Percentiles rank a stretch among this genome's conserved stretches.
Conservation (phyloP, 2,888 invertebrate genomes). For the Druceiella hillmani region DNA sequence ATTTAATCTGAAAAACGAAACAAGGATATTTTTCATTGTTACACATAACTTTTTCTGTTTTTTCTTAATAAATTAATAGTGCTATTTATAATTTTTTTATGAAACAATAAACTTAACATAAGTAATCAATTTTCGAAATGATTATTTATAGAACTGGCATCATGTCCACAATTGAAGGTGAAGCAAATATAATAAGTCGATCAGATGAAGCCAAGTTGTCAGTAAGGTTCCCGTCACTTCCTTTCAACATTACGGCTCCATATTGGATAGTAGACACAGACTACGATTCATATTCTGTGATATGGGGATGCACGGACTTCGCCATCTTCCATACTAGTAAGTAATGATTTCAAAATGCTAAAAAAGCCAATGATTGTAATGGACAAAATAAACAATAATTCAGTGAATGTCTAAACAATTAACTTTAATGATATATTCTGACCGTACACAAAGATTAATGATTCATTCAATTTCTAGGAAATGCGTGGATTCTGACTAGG, state of each 20-base stretch:
- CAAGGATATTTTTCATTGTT: too few species aligned
- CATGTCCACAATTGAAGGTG: constrained; percentile 51
- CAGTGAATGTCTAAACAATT: constrained; percentile 9
- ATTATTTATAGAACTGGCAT: constrained; percentile 52
- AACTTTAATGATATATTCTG: constrained; percentile 11
- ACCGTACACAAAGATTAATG: too few species aligned
- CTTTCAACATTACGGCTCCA: constrained; percentile 45
- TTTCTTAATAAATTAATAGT: too few species aligned
- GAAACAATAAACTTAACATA: too few species aligned
- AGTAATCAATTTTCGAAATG: too few species aligned
- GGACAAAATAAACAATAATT: constrained; percentile 11
- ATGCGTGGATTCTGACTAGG: constrained; percentile 60
- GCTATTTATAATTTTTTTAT: too few species aligned
- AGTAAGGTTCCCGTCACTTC: constrained; percentile 58
- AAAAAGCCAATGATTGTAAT: constrained; percentile 12
- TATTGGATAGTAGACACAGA: constrained; percentile 66
- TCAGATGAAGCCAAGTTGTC: constrained; percentile 55
- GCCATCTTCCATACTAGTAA: constrained; percentile 51
- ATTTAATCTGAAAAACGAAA: too few species aligned
- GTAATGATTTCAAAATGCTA: constrained; percentile 21
- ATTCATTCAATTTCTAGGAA: too few species aligned
- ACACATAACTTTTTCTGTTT: too few species aligned
- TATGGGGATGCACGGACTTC: constrained; percentile 58
- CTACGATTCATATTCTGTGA: constrained; percentile 64
- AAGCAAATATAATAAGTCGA: constrained; percentile 45